A percentile compares a stretch with the other conserved stretches of the same genome.
These are phyloP conservation scores for Drosophila repleta DNA, from an alignment of 1,140 invertebrate species.

Conservation along the genomic window DNA sequence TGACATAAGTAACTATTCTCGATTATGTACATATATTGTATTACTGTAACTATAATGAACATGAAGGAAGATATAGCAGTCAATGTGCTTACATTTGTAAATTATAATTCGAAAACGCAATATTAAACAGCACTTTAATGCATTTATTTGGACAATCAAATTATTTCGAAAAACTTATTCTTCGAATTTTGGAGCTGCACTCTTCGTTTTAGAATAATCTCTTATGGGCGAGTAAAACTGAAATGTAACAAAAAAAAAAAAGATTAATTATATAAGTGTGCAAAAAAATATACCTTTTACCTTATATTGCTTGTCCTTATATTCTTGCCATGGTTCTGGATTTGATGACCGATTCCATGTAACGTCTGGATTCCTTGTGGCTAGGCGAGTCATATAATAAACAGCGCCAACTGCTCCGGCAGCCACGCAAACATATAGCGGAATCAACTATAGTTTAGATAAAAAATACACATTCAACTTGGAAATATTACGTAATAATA, in stretches of 20 bases:
- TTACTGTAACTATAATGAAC: too few species aligned
- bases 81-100: too few species aligned
- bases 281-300: conserved; percentile 85
- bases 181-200: conserved; percentile 88
- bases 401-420: conserved; percentile 86
- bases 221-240: conserved; percentile 88
- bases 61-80: too few species aligned
- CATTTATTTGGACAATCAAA: conserved; percentile 36
- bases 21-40: too few species aligned
- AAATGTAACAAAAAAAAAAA: conserved; percentile 74
- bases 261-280: conserved; percentile 19
- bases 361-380: conserved; percentile 91
- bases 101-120: not conserved
- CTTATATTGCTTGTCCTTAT: conserved; percentile 92
- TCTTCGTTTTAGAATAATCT: conserved; percentile 87
- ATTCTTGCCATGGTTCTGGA: conserved; percentile 92
- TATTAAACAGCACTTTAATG: conserved; percentile 2
- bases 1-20: too few species aligned
- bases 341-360: conserved; percentile 89
- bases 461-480: conserved; percentile 3
- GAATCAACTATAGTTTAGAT: conserved; percentile 87
- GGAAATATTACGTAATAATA: too few species aligned
- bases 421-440: conserved; percentile 89
- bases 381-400: conserved; percentile 88
- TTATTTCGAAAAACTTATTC: conserved; percentile 54